Percentiles rank a stretch among this genome's conserved stretches.
phyloP scores from a whole-genome alignment of 2,888 invertebrate species.

The Corbicula japonica region DNA sequence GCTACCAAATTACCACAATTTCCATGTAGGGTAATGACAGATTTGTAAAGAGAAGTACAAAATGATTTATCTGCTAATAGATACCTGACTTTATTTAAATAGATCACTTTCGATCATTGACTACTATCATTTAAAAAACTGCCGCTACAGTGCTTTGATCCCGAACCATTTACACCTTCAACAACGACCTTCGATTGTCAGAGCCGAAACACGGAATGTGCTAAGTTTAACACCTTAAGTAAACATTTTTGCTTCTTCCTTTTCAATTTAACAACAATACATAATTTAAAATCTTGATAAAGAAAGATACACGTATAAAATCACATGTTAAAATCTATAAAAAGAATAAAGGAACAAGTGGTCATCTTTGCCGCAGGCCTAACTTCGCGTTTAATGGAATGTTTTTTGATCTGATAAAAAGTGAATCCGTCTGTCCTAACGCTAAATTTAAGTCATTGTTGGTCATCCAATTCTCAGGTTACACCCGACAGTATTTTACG shows the following conservation, averaged over 20 bases:
- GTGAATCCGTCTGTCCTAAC: conserved; percentile 45
- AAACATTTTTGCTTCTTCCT: conserved; percentile 57
- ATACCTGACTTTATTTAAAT: conserved; percentile 63
- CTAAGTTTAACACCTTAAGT: conserved; percentile 61
- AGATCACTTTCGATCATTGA: conserved; percentile 56
- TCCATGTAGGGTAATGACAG: conserved; percentile 39
- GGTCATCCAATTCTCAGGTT: conserved; percentile 26
- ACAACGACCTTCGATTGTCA: conserved; percentile 42
- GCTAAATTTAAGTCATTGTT: conserved; percentile 55
- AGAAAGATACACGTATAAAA: conserved; percentile 53
- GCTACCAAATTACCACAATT: conserved; percentile 21
- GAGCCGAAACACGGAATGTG: conserved; percentile 43
- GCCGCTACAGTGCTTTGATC: conserved; percentile 51
- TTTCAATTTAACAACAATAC: conserved; percentile 61
- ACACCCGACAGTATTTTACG: conserved; percentile 27
- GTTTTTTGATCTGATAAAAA: conserved; percentile 64
- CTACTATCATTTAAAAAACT: conserved; percentile 39
- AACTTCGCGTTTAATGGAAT: conserved; percentile 47
- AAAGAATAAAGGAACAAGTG: conserved; percentile 35
- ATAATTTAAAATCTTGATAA: conserved; percentile 64
- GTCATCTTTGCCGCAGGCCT: conserved; percentile 54
- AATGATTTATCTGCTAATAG: conserved; percentile 60
- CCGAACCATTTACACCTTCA: conserved; percentile 44
- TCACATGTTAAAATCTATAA: conserved; percentile 54
- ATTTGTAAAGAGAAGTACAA: conserved; percentile 25